phyloP scores from a whole-genome alignment of 2,888 invertebrate genomes.

The Sericinus montela region DNA sequence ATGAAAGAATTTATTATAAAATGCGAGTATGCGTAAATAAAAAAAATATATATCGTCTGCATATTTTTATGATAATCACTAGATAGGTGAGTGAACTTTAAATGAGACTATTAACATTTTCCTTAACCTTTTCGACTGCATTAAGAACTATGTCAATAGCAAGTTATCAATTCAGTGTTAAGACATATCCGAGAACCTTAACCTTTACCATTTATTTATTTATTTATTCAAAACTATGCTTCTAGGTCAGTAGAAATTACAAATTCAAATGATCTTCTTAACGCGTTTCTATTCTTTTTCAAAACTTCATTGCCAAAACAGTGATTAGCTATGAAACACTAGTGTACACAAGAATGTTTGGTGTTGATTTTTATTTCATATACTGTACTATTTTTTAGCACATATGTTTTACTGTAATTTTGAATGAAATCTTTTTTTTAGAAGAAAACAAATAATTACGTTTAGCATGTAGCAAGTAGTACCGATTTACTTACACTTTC shows the following conservation, averaged over 20 bases:
- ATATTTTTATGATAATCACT: constrained; percentile 1
- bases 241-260: constrained; percentile 11
- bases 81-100: constrained; percentile 12
- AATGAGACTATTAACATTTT: constrained; percentile 6
- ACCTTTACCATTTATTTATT: constrained; percentile 12
- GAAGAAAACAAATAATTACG: no score
- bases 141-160: neutral
- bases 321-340: no score
- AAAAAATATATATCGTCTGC: neutral
- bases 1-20: neutral
- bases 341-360: no score
- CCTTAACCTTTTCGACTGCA: constrained; percentile 8
- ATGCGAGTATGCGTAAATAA: neutral
- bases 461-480: no score
- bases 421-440: no score
- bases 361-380: no score
- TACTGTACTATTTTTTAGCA: no score
- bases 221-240: constrained; percentile 17
- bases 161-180: constrained; percentile 3
- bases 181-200: constrained; percentile 14
- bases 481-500: no score
- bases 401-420: no score
- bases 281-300: no score
- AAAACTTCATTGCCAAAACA: neutral
- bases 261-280: neutral